Percentiles rank a stretch among this genome's conserved stretches.
Conservation (phyloP, 2,113 vertebrate genomes). For the Hippolais icterina region DNA sequence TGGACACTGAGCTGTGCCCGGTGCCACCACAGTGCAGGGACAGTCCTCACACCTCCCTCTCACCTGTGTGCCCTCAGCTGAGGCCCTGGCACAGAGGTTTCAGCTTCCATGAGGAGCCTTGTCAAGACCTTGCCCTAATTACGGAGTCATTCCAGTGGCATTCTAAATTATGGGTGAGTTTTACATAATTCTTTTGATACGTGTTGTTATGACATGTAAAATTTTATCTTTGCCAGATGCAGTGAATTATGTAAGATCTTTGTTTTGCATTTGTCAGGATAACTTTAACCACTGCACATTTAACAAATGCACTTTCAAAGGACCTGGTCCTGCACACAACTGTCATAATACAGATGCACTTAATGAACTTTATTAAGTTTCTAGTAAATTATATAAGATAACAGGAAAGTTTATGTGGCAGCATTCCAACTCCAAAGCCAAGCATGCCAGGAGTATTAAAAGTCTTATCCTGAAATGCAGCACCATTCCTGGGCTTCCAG, state of each 20-base stretch:
- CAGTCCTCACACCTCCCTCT: background rate
- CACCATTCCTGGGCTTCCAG: background rate
- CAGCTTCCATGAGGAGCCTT: background rate
- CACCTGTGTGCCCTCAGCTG: background rate
- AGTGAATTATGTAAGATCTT: conserved; percentile 29
- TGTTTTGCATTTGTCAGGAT: conserved; percentile 29
- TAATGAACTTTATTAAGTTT: background rate
- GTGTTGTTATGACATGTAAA: conserved; percentile 36
- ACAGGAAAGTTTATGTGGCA: background rate
- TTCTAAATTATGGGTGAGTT: conserved; percentile 62
- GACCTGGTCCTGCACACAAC: background rate
- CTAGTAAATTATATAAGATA: background rate
- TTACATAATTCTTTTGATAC: conserved; percentile 36
- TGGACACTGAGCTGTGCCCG: background rate
- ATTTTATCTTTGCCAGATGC: conserved; percentile 25
- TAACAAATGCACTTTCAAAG: background rate
- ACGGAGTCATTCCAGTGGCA: conserved; percentile 11
- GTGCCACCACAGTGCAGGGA: background rate
- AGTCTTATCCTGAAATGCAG: background rate
- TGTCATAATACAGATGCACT: background rate
- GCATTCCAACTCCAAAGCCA: background rate
- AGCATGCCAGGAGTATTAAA: background rate
- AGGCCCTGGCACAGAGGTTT: background rate
- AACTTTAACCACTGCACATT: background rate
- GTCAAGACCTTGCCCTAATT: conserved; percentile 55